phyloP scores from a whole-genome alignment of 2,888 invertebrate species.

The Gymnoscelis rufifasciata region DNA sequence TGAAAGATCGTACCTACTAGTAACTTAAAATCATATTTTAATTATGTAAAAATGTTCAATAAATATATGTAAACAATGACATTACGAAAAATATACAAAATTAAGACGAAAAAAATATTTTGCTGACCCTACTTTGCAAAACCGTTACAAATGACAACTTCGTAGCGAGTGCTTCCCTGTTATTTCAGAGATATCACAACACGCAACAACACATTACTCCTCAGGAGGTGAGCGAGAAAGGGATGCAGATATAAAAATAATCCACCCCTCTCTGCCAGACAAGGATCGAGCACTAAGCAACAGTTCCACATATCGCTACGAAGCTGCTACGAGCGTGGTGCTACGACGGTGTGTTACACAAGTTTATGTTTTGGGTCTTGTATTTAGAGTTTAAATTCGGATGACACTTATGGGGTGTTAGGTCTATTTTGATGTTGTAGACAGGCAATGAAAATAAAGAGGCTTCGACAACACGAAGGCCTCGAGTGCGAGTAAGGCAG shows the following conservation, averaged over 20 bases:
- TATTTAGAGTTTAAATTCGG: conserved; percentile 31
- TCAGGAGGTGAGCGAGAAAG: conserved; percentile 63
- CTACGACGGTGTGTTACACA: conserved; percentile 7
- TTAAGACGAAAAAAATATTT: conserved; percentile 24
- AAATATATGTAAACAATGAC: too few relatives aligned
- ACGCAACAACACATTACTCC: conserved; percentile 79
- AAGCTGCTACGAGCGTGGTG: conserved; percentile 39
- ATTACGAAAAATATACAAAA: too few relatives aligned
- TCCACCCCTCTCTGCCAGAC: conserved; percentile 43
- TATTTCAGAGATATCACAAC: conserved; percentile 80
- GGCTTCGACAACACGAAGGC: conserved; percentile 22
- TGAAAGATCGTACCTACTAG: too few relatives aligned
- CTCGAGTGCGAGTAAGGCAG: conserved; percentile 56
- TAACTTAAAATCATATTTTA: too few relatives aligned
- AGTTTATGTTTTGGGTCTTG: conserved; percentile 30
- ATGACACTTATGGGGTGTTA: conserved; percentile 28
- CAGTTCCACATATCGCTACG: conserved; percentile 60
- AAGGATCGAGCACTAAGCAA: conserved; percentile 60
- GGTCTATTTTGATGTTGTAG: conserved; percentile 41
- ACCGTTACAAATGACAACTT: conserved; percentile 80
- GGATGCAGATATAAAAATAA: conserved; percentile 62
- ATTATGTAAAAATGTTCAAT: too few relatives aligned
- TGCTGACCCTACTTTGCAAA: conserved; percentile 58
- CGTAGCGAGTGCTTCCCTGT: conserved; percentile 79
- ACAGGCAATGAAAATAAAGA: conserved; percentile 59